Evolutionary conservation across 2,888 invertebrate genomes (phyloP).

Genomic region (Torymus texanus): DNA sequence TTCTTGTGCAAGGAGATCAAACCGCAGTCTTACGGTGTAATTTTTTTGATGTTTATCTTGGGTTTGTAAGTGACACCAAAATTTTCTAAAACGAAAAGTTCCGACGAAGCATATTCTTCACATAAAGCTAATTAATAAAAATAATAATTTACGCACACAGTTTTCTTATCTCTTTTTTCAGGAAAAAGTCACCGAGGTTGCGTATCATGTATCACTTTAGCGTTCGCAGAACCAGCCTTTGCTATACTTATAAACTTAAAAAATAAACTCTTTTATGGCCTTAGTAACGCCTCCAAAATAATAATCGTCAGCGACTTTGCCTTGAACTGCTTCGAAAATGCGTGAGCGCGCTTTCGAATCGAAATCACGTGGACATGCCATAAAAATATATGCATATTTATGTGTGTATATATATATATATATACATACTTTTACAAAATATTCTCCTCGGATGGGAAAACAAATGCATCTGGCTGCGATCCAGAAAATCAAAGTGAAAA

Average conservation of each 20-base stretch:
- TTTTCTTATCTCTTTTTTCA: background rate
- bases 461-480: constrained; percentile 33
- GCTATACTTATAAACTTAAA: constrained; percentile 40
- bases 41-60: too few relatives aligned
- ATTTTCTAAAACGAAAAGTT: constrained; percentile 36
- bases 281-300: constrained; percentile 25
- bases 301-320: constrained; percentile 32
- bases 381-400: constrained; percentile 51
- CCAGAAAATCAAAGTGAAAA: constrained; percentile 30
- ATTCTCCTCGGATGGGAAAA: constrained; percentile 22
- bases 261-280: constrained; percentile 41
- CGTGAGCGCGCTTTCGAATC: constrained; percentile 25
- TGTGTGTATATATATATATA: constrained; percentile 49
- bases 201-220: constrained; percentile 14
- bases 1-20: constrained; percentile 34
- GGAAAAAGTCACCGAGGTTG: constrained; percentile 48
- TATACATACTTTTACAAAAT: constrained; percentile 50
- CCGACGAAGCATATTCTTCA: background rate
- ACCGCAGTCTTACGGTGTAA: constrained; percentile 20
- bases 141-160: background rate
- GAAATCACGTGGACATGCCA: constrained; percentile 37
- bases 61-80: constrained; percentile 6
- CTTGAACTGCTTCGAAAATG: constrained; percentile 33
- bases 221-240: constrained; percentile 29
- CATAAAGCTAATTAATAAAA: constrained; percentile 9